phyloP scores from a whole-genome alignment of 1,140 invertebrate species.

The Drosophila bocqueti region DNA sequence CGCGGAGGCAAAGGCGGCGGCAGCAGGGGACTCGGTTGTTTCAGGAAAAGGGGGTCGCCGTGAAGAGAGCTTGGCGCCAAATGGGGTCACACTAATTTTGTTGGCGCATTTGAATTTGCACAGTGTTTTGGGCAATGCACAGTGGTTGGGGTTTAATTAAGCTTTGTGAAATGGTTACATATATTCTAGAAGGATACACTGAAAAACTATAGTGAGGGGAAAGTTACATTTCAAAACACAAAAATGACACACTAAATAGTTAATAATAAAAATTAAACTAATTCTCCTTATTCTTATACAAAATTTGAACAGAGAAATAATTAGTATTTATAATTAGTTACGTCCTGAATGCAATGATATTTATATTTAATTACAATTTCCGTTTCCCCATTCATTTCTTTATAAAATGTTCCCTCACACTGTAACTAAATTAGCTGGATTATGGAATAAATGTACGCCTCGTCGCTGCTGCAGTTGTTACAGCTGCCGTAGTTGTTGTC shows the following conservation, averaged over 20 bases:
- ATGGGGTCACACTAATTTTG: slow-evolving; percentile 75
- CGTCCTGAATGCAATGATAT: neutral
- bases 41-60: neutral
- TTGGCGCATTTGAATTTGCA: slow-evolving; percentile 59
- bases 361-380: neutral
- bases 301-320: neutral
- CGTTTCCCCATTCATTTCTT: neutral
- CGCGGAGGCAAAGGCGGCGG: neutral
- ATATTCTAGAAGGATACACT: neutral
- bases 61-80: slow-evolving; percentile 29
- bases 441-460: slow-evolving; percentile 61
- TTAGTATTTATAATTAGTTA: neutral
- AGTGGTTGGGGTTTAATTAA: slow-evolving; percentile 1
- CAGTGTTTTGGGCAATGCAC: slow-evolving; percentile 22
- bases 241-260: neutral
- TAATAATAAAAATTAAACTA: too few relatives aligned
- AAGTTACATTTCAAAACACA: neutral
- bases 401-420: neutral
- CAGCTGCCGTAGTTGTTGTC: slow-evolving; percentile 26
- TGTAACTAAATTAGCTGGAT: slow-evolving; percentile 71
- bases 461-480: slow-evolving; percentile 40
- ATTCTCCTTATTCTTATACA: neutral
- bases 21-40: slow-evolving; percentile 3
- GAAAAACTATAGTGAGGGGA: neutral
- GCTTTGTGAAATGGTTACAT: neutral